These are phyloP conservation scores for Idaea aversata DNA, from an alignment of 2,888 invertebrate genomes.

Conservation along the genomic window DNA sequence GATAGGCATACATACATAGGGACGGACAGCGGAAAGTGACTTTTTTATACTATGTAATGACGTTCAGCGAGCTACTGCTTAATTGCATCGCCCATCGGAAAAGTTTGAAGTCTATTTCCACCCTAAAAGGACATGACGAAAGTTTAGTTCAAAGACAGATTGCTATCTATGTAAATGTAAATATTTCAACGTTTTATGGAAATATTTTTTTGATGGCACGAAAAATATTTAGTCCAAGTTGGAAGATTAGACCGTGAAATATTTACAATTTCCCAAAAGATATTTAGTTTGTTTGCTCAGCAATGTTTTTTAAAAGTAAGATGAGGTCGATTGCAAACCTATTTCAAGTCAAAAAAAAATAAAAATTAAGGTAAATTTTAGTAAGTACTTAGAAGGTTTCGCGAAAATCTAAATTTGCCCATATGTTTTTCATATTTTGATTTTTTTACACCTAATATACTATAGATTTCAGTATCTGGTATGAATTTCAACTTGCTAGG, in stretches of 20 bases:
- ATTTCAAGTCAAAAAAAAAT: background rate
- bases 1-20: too few species aligned
- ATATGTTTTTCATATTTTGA: too few species aligned
- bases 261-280: background rate
- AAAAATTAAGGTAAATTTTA: too few species aligned
- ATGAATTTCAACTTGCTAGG: too few species aligned
- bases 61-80: background rate
- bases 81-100: conserved; percentile 10
- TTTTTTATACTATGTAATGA: too few species aligned
- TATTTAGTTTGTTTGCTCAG: background rate
- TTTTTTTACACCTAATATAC: too few species aligned
- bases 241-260: background rate
- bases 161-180: conserved; percentile 5
- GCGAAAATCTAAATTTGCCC: too few species aligned
- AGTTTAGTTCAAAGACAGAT: conserved; percentile 4
- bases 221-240: background rate
- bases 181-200: conserved; percentile 6
- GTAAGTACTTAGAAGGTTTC: too few species aligned
- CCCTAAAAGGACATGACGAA: background rate
- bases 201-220: conserved; percentile 4
- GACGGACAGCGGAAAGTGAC: too few species aligned
- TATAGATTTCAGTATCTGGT: too few species aligned
- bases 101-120: conserved; percentile 6
- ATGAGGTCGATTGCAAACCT: background rate
- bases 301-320: too few species aligned